Conservation (phyloP, 2,797 vertebrate genomes). For the Propithecus deckenii region DNA sequence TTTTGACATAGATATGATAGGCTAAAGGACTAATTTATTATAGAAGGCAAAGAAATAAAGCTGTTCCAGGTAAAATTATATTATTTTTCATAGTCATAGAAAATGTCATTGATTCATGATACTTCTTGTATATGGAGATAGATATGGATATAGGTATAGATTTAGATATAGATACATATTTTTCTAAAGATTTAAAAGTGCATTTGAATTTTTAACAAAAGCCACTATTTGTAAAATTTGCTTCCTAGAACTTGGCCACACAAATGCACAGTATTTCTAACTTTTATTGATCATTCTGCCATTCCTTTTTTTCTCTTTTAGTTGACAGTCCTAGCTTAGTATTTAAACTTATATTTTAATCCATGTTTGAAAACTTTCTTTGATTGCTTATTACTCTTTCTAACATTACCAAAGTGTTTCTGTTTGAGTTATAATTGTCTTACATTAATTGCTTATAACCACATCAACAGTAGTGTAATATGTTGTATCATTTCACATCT, state of each 20-base stretch:
- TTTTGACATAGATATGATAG: neutral
- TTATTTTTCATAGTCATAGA: slow-evolving; percentile 41
- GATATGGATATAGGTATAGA: neutral
- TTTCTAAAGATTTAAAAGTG: slow-evolving; percentile 34
- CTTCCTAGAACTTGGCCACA: neutral
- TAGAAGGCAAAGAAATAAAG: slow-evolving; percentile 46
- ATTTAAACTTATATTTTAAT: slow-evolving; percentile 44
- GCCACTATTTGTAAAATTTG: slow-evolving; percentile 35
- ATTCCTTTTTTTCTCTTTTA: slow-evolving; percentile 51
- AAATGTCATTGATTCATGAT: slow-evolving; percentile 7
- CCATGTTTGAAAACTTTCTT: neutral
- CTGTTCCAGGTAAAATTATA: slow-evolving; percentile 11
- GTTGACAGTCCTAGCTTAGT: neutral
- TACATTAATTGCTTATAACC: neutral
- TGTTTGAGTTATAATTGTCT: slow-evolving; percentile 43
- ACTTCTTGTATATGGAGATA: neutral
- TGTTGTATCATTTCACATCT: slow-evolving; percentile 16
- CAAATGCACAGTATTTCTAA: slow-evolving; percentile 42
- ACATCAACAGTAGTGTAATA: neutral
- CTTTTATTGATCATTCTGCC: slow-evolving; percentile 28
- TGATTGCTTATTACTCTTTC: slow-evolving; percentile 43
- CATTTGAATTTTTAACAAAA: slow-evolving; percentile 47
- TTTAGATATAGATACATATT: neutral
- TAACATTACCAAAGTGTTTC: neutral
- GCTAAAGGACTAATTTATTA: neutral